Percentiles rank a stretch among this genome's conserved stretches.
Conservation (phyloP, 2,797 vertebrate species). For the Erpetoichthys calabaricus region DNA sequence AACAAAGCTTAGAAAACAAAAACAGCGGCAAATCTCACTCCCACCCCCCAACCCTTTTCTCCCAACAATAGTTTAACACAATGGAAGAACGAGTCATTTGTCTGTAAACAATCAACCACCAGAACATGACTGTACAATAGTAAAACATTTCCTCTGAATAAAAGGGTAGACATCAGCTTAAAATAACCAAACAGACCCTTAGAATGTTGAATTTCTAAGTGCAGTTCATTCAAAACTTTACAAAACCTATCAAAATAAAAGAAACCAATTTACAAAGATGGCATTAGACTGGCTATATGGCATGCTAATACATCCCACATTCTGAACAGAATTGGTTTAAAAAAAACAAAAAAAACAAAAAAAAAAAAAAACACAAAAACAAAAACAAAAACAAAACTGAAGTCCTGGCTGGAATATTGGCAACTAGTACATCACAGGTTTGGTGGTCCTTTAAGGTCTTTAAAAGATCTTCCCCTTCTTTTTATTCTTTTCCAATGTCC, state of each 20-base stretch:
- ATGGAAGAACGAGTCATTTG: constrained; percentile 38
- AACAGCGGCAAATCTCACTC: background rate
- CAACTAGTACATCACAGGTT: constrained; percentile 58
- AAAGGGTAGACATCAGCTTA: constrained; percentile 56
- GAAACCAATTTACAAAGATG: constrained; percentile 46
- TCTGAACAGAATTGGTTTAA: constrained; percentile 56
- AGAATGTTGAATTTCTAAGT: constrained; percentile 64
- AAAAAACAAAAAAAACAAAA: constrained; percentile 48
- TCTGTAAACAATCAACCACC: constrained; percentile 65
- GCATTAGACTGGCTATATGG: constrained; percentile 40
- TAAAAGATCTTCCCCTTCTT: constrained; percentile 99
- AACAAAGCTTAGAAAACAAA: constrained; percentile 38
- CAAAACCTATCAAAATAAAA: constrained; percentile 37
- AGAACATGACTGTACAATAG: constrained; percentile 76
- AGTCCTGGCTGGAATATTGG: constrained; percentile 77
- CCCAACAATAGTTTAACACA: constrained; percentile 50
- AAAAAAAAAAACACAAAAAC: constrained; percentile 52
- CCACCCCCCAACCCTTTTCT: constrained; percentile 16
- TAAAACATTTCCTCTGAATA: constrained; percentile 52
- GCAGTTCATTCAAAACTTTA: constrained; percentile 63
- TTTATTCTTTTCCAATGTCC: constrained; percentile 98
- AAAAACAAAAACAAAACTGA: constrained; percentile 59
- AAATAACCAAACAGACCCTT: constrained; percentile 39
- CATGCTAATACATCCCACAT: constrained; percentile 67
- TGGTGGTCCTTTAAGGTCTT: constrained; percentile 49